These are phyloP conservation scores for Hylia prasina DNA, from an alignment of 2,113 vertebrate genomes.

Conservation along the genomic window DNA sequence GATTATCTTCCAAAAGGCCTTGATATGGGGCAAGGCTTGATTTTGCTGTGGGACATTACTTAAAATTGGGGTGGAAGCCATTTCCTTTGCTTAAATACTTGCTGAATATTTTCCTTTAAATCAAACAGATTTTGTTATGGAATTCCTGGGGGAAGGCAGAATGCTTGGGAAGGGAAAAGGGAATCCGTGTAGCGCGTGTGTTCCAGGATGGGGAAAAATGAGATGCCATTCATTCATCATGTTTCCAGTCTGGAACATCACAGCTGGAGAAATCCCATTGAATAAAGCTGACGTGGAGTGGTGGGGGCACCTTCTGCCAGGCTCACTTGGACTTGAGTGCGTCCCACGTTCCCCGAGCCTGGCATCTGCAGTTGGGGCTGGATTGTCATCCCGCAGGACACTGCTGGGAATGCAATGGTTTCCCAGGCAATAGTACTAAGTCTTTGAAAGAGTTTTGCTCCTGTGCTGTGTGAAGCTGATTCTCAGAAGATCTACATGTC, in stretches of 20 bases:
- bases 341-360: not conserved
- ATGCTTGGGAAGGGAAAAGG: slow-evolving; percentile 9
- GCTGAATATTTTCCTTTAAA: not conserved
- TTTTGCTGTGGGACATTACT: not conserved
- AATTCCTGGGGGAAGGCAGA: not conserved
- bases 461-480: not conserved
- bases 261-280: slow-evolving; percentile 21
- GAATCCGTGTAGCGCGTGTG: not conserved
- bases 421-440: rapidly evolving
- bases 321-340: not conserved
- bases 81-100: not conserved
- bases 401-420: rapidly evolving
- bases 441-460: not conserved
- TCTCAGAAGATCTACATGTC: not conserved
- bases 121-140: not conserved
- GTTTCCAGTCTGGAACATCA: not conserved
- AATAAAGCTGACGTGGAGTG: not conserved
- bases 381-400: not conserved
- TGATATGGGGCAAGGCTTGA: not conserved
- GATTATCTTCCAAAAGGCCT: not conserved
- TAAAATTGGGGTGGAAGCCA: not conserved
- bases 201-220: not conserved
- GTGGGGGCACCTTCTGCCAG: not conserved
- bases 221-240: not conserved
- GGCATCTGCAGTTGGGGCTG: not conserved